Conservation (phyloP, 1,140 invertebrate species). For the Drosophila mauritiana region DNA sequence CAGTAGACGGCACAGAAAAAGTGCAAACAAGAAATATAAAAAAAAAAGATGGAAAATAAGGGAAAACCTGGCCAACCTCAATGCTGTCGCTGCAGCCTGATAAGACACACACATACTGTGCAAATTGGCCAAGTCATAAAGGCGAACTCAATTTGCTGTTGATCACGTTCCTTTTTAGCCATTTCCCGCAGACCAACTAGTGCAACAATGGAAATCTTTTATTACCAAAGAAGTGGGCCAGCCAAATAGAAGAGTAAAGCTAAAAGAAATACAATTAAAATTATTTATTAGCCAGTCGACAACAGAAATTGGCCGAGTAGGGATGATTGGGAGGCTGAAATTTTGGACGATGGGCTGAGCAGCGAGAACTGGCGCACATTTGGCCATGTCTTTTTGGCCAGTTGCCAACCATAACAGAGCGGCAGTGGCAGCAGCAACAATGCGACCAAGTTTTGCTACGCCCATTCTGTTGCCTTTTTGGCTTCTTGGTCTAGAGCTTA, state of each 20-base stretch:
- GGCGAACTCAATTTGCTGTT: slow-evolving; percentile 68
- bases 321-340: slow-evolving; percentile 19
- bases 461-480: slow-evolving; percentile 68
- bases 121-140: slow-evolving; percentile 46
- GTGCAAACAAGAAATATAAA: slow-evolving; percentile 39
- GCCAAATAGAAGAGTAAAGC: slow-evolving; percentile 19
- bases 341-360: slow-evolving; percentile 46
- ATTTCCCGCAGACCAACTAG: slow-evolving; percentile 30
- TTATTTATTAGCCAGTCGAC: slow-evolving; percentile 73
- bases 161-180: slow-evolving; percentile 62
- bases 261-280: slow-evolving; percentile 76
- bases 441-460: slow-evolving; percentile 48
- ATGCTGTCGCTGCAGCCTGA: slow-evolving; percentile 38
- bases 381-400: slow-evolving; percentile 80
- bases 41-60: slow-evolving; percentile 13
- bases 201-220: slow-evolving; percentile 58
- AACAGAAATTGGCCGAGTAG: slow-evolving; percentile 56
- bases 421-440: slow-evolving; percentile 36
- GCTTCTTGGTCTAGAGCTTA: slow-evolving; percentile 75
- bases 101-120: slow-evolving; percentile 40
- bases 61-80: slow-evolving; percentile 57
- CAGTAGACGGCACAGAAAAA: slow-evolving; percentile 14
- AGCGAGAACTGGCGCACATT: slow-evolving; percentile 61
- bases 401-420: slow-evolving; percentile 66
- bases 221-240: slow-evolving; percentile 61